These are phyloP conservation scores for Climacteris rufus DNA, from an alignment of 2,113 vertebrate genomes.

Conservation along the genomic window DNA sequence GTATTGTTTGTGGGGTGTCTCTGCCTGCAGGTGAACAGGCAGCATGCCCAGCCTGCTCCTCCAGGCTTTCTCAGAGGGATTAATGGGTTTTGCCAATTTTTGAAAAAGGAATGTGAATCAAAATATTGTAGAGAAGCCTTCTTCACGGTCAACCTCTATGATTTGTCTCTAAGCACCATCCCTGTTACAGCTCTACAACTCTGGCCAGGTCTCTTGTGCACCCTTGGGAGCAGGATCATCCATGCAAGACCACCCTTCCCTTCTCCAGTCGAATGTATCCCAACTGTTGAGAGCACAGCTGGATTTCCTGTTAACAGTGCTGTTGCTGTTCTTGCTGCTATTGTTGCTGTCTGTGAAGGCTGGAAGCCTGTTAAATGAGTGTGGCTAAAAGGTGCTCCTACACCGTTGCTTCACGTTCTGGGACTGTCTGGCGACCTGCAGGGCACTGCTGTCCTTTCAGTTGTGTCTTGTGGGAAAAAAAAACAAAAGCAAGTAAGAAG, in stretches of 20 bases:
- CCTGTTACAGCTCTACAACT: not conserved
- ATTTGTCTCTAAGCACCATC: fast-evolving
- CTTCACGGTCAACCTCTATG: fast-evolving
- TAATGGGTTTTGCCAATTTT: not conserved
- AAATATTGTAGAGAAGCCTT: not conserved
- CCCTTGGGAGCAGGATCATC: fast-evolving
- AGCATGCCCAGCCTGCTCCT: not conserved
- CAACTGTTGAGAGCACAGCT: not conserved
- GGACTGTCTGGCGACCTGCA: not conserved
- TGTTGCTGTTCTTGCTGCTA: not conserved
- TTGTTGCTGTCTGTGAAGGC: not conserved
- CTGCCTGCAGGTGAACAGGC: not conserved
- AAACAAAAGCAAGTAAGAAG: not conserved
- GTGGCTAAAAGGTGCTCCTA: not conserved
- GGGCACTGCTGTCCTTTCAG: not conserved
- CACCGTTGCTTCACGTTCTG: not conserved
- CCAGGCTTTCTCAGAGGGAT: not conserved
- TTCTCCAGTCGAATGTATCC: not conserved
- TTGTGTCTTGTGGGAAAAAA: not conserved
- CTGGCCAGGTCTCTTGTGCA: not conserved
- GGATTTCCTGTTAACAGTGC: not conserved
- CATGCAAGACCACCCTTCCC: too few relatives aligned
- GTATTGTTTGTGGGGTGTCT: fast-evolving
- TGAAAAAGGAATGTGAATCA: not conserved
- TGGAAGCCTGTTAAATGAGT: not conserved